phyloP scores from a whole-genome alignment of 1,140 invertebrate species.

The Scaptomyza graminum region DNA sequence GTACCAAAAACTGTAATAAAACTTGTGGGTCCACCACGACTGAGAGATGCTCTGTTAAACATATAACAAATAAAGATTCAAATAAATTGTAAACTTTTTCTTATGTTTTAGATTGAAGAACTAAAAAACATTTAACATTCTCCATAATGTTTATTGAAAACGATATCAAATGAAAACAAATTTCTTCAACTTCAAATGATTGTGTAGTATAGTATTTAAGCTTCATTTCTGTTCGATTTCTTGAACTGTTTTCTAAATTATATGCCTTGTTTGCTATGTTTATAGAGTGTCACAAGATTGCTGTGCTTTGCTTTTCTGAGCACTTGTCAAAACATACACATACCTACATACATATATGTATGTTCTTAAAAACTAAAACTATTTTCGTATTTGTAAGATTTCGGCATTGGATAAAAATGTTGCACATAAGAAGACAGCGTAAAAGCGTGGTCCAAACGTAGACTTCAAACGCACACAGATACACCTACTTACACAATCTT shows the following conservation, averaged over 20 bases:
- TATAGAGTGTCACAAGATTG: conserved; percentile 10
- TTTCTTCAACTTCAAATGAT: no score
- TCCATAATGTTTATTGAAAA: no score
- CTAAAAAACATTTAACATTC: background rate
- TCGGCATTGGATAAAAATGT: conserved; percentile 63
- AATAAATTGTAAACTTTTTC: no score
- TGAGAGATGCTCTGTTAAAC: conserved; percentile 11
- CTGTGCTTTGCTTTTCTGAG: background rate
- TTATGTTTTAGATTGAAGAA: no score
- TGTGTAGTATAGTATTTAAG: no score
- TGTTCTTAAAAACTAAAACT: conserved; percentile 50
- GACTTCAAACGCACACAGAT: conserved; percentile 27
- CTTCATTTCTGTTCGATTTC: no score
- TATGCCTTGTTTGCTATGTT: background rate
- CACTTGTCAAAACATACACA: conserved; percentile 18
- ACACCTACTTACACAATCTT: background rate
- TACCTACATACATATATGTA: background rate
- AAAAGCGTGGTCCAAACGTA: conserved; percentile 58
- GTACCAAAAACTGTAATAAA: conserved; percentile 18
- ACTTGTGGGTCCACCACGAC: background rate
- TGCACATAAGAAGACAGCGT: conserved; percentile 34
- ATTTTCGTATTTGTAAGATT: conserved; percentile 74
- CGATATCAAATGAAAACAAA: no score
- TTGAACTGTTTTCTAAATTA: background rate
- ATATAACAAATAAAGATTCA: background rate